Evolutionary conservation across 2,113 vertebrate genomes (phyloP).

Genomic region (Lates calcarifer): DNA sequence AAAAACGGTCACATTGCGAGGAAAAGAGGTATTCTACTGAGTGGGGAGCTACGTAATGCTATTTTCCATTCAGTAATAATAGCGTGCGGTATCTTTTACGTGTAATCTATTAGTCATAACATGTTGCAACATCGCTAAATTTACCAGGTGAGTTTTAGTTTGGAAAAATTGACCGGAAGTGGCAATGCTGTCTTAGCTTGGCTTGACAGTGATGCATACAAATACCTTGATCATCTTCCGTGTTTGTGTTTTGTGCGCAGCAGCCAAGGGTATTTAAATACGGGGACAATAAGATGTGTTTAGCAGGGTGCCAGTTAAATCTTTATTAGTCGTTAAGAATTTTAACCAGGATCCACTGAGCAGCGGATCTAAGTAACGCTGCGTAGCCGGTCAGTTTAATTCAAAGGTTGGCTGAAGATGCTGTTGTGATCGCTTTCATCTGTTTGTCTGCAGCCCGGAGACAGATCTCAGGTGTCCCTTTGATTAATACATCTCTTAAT

Average conservation of each 20-base stretch:
- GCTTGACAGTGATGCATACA: slow-evolving; percentile 23
- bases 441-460: slow-evolving; percentile 2
- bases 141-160: slow-evolving; percentile 1
- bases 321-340: not conserved
- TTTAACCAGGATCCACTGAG: not conserved
- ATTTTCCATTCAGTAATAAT: not conserved
- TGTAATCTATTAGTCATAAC: too few species aligned
- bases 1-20: accelerated
- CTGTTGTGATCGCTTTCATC: slow-evolving; percentile 26
- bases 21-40: too few species aligned
- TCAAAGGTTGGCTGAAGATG: slow-evolving; percentile 49
- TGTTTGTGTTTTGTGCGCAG: slow-evolving; percentile 71
- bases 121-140: accelerated
- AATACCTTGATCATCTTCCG: slow-evolving; percentile 64
- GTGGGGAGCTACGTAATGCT: accelerated
- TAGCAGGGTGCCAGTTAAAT: not conserved
- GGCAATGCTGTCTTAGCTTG: accelerated
- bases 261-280: slow-evolving; percentile 58
- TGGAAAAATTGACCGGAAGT: slow-evolving; percentile 54
- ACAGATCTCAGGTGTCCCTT: not conserved
- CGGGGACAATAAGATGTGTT: not conserved
- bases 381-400: slow-evolving; percentile 1
- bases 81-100: accelerated
- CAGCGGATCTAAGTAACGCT: not conserved
- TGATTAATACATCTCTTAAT: not conserved